Evolutionary conservation across 2,888 invertebrate species (phyloP).

Genomic region (Aplocera efformata): DNA sequence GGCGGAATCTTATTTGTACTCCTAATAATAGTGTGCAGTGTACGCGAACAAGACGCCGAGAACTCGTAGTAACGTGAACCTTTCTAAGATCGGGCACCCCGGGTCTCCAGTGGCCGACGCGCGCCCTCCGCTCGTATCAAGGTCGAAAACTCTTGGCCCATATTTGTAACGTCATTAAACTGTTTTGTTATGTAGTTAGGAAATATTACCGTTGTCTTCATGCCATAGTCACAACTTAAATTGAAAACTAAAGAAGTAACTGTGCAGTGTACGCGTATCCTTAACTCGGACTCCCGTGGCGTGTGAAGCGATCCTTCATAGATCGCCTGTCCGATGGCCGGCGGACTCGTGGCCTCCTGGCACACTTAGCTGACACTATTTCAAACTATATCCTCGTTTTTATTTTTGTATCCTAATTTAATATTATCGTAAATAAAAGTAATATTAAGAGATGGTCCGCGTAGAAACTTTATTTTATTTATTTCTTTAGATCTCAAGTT

Average conservation of each 20-base stretch:
- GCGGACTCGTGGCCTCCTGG: constrained; percentile 15
- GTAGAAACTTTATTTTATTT: no score
- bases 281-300: not conserved
- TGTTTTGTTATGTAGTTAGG: not conserved
- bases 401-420: no score
- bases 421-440: no score
- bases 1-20: no score
- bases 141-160: constrained; percentile 44
- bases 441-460: no score
- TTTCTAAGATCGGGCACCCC: constrained; percentile 18
- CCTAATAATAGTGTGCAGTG: constrained; percentile 35
- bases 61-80: constrained; percentile 31
- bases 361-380: constrained; percentile 16
- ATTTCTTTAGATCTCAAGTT: no score
- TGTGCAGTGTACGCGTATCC: not conserved
- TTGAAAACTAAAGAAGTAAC: not conserved
- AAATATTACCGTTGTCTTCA: no score
- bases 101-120: constrained; percentile 19
- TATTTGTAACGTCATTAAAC: constrained; percentile 25
- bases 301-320: not conserved
- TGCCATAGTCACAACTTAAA: no score
- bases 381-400: constrained; percentile 10
- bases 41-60: constrained; percentile 37
- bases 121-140: constrained; percentile 6
- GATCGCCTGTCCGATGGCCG: not conserved